Evolutionary conservation across 1,140 invertebrate species (phyloP), one percentile per base, ranked within the genome.

Genomic region (Sycophaga agraensis): DNA sequence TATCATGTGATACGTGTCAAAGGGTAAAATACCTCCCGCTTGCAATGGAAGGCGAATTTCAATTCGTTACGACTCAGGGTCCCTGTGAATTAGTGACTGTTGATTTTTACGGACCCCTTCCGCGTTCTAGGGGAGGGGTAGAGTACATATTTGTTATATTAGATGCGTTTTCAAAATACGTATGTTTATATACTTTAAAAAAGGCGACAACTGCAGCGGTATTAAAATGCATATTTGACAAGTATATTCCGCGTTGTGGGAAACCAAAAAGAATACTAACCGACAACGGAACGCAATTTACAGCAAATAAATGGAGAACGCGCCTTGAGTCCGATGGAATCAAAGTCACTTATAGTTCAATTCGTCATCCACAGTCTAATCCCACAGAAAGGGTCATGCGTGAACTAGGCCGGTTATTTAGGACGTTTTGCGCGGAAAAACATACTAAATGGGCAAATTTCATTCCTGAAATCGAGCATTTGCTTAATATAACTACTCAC

Each of bases 201-300:
- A 21, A 24, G 3, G 39, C 39, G 2, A 42, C 37, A 1, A 42
- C 51, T 7, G 9, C 4, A 17, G 26, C 31, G 11, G 26, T n/a
- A 22, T 22, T 49, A 50, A 59, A 42, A 8, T 28, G 24, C 11
- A 21, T 59, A 34, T 3, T 16, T 2, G 9, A 49, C 2, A 6
- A 43, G 2, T 59, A 59, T 37, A 19, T 59, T n/a, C 7, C 9
- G 11, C 14, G 24, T 7, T 8, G 28, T 3, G 57, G 48, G 2
- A 31, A 45, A 34, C 53, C 9, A 53, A 58, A 46, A 49, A 59
- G 12, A 9, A 40, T 64, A 4, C 42, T 66, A 21, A 49, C 22
- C 17, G 64, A 66, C 46, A 57, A 66, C 34, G 59, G 64, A 4
- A 50, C 54, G 9, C 65, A 68, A 35, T 68, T 68, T 40, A 54